A percentile compares a stretch with the other conserved stretches of the same genome.
phyloP scores from a whole-genome alignment of 2,797 vertebrate genomes.

The Myoxocephalus aenaeus region DNA sequence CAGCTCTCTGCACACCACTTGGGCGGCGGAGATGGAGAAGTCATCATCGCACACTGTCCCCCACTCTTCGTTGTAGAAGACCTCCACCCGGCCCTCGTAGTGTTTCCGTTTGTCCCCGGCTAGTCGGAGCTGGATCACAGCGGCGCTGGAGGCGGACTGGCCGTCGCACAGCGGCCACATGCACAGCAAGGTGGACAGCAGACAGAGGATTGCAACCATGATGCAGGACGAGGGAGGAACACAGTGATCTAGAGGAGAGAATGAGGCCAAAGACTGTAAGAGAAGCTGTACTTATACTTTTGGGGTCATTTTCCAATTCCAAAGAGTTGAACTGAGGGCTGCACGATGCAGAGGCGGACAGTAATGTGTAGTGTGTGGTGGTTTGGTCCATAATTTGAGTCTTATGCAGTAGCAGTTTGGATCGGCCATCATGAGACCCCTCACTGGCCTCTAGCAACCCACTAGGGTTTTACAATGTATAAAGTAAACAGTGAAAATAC shows the following conservation, averaged over 20 bases:
- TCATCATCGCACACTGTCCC: constrained; percentile 97
- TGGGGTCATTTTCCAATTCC: background rate
- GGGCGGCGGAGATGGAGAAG: constrained; percentile 91
- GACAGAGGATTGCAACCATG: constrained; percentile 54
- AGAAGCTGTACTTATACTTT: background rate
- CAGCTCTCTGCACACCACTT: constrained; percentile 92
- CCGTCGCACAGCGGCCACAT: constrained; percentile 58
- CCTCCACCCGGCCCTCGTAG: constrained; percentile 92
- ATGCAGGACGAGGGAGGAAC: constrained; percentile 30
- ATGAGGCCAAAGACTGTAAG: constrained; percentile 14
- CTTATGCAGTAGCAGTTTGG: constrained; percentile 34
- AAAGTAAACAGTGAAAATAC: constrained; percentile 25
- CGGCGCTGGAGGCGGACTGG: constrained; percentile 58
- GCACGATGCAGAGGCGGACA: constrained; percentile 24
- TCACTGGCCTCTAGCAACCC: constrained; percentile 29
- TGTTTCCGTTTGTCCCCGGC: constrained; percentile 91
- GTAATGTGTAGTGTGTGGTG: constrained; percentile 47
- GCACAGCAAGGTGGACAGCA: constrained; percentile 57
- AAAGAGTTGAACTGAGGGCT: constrained; percentile 16
- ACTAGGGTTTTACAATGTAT: constrained; percentile 27
- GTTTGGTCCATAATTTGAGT: constrained; percentile 44
- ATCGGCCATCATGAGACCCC: constrained; percentile 52
- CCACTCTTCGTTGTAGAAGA: constrained; percentile 91
- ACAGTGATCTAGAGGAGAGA: constrained; percentile 43
- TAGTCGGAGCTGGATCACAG: constrained; percentile 88